Conservation (phyloP, 2,888 invertebrate genomes). For the Torymus aiolomorphi region DNA sequence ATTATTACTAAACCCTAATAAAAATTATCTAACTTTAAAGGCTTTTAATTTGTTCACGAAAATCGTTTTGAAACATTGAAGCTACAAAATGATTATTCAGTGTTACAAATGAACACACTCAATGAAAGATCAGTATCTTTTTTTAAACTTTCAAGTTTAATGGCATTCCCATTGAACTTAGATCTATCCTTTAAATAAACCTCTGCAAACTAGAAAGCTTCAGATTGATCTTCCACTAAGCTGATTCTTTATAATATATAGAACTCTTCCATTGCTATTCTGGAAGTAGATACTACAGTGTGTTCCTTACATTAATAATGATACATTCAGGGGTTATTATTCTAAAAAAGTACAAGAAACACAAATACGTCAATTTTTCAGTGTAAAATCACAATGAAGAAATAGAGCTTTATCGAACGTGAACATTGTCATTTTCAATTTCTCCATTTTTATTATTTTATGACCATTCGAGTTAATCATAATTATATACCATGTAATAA, state of each 20-base stretch:
- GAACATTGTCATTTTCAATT: slow-evolving; percentile 49
- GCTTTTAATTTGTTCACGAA: slow-evolving; percentile 46
- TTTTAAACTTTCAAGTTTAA: slow-evolving; percentile 16
- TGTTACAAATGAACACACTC: slow-evolving; percentile 57
- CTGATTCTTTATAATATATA: slow-evolving; percentile 37
- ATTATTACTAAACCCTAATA: slow-evolving; percentile 51
- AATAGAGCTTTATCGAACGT: slow-evolving; percentile 54
- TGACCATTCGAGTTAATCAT: slow-evolving; percentile 22
- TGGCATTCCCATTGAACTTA: background rate
- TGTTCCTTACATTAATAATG: slow-evolving; percentile 52
- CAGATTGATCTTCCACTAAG: slow-evolving; percentile 32
- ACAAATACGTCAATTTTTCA: slow-evolving; percentile 52
- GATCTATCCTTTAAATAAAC: background rate
- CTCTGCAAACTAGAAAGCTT: slow-evolving; percentile 28
- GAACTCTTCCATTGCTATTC: slow-evolving; percentile 41
- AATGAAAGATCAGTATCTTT: slow-evolving; percentile 52
- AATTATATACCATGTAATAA: slow-evolving; percentile 14
- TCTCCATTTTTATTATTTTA: slow-evolving; percentile 26
- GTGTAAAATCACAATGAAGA: slow-evolving; percentile 57
- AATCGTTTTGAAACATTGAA: slow-evolving; percentile 36
- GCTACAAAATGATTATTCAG: slow-evolving; percentile 60
- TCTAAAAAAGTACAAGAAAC: slow-evolving; percentile 60
- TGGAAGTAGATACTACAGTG: slow-evolving; percentile 52
- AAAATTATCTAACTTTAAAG: slow-evolving; percentile 52
- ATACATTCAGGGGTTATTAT: slow-evolving; percentile 55